These are phyloP conservation scores for Rallus crepitans DNA, from an alignment of 2,797 vertebrate species.

Conservation along the genomic window DNA sequence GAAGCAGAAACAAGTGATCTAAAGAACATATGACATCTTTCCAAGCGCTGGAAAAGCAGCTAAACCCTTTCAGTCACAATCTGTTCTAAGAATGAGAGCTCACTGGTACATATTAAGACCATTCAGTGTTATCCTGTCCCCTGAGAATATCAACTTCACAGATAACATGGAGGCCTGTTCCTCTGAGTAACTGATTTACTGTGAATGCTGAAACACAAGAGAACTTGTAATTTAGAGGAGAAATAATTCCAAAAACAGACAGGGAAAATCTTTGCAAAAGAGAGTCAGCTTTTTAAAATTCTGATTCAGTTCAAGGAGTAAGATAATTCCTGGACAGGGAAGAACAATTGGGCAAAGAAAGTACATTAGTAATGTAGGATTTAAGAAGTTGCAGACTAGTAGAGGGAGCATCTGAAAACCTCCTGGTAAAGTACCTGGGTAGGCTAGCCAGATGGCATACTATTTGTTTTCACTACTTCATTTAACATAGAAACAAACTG, in stretches of 20 bases:
- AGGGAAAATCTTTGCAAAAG: background rate
- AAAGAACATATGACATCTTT: slow-evolving; percentile 56
- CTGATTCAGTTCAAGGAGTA: background rate
- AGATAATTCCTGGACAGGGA: background rate
- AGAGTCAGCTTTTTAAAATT: background rate
- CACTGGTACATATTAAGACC: slow-evolving; percentile 21
- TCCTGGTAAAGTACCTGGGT: slow-evolving; percentile 34
- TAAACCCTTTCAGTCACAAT: slow-evolving; percentile 58
- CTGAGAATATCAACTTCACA: slow-evolving; percentile 54
- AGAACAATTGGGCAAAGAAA: background rate
- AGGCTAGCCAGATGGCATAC: slow-evolving; percentile 59
- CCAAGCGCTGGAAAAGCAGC: slow-evolving; percentile 30
- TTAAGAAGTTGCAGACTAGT: background rate
- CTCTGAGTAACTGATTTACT: background rate
- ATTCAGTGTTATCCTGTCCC: background rate
- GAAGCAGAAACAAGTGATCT: slow-evolving; percentile 1
- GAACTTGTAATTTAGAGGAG: background rate
- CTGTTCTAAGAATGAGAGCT: slow-evolving; percentile 44
- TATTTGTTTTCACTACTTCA: slow-evolving; percentile 65
- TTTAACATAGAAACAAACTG: slow-evolving; percentile 57
- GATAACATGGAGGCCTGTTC: slow-evolving; percentile 7
- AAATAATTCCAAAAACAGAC: slow-evolving; percentile 1
- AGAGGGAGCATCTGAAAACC: slow-evolving; percentile 26
- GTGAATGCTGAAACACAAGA: background rate
- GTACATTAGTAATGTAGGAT: background rate